Base-by-base conservation (phyloP, 2,797 vertebrate genomes). In the Botia almorhae region DNA sequence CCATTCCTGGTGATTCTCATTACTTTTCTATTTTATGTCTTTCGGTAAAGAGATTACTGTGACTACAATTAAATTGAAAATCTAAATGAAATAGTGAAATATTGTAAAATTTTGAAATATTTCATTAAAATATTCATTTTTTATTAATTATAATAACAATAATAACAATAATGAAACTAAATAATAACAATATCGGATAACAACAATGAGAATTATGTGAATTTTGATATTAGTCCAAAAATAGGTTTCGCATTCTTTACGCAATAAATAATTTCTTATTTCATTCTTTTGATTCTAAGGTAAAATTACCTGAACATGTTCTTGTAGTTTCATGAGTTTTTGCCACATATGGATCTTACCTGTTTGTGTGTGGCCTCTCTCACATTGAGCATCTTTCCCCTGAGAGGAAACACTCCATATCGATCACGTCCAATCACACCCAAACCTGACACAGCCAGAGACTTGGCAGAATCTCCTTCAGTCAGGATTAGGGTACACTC, bases 401-500 rank as follows among this genome's bases (percentile, higher is more conserved):
- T 92, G 60, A 97, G 94, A 26, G 96, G 96, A 82, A 97, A 97
- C 55, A 97, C 96, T 53, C 96, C 96, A 0, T 96, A 97, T 83
- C 96, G 93, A 85, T 97, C 96, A 81, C 96, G 90, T 0, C 96
- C 96, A 81, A 97, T 96, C 58, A 97, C 95, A 75, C 94, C 96
- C 74, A 97, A 90, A 61, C 96, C 96, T 58, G 96, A 96, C 46
- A 97, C 96, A 7, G 96, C 96, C 90, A 97, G 85, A 14, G 96
- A 95, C 89, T 97, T 97, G 85, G 96, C 96, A 0, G 96, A 97
- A 85, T 97, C 96, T 84, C 96, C 96, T 88, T 97, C 96, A 39
- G 96, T 97, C 80, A 97, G 88, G 91, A 97, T 97, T 83, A 97
- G 89, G 0, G 96, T 97, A 92, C 97, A 99, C 13, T 98, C 96